Evolutionary conservation across 2,797 vertebrate genomes (phyloP), one percentile per base, ranked within the genome.

Genomic region (Champsocephalus esox): DNA sequence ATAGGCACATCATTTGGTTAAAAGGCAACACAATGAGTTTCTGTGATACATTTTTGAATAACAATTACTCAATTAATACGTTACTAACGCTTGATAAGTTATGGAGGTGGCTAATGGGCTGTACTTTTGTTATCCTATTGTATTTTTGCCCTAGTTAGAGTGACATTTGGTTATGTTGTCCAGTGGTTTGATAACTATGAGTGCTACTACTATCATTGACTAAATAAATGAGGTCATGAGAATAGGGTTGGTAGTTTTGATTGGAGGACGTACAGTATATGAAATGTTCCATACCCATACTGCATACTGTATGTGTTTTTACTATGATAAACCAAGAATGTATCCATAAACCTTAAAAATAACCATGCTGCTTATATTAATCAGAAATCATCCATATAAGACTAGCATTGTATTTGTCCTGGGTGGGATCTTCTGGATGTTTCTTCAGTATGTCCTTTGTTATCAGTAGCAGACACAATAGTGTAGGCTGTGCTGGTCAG

Each of bases 391-490:
- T 5, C 32, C 43, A 4, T 3, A 8, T 17, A 2, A 70, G 14
- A 54, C 14, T 3, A 14, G 28, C n/a, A 12, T 2, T 13, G 19
- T 49, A 7, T 46, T 28, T 24, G 41, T 46, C 57, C 55, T 61
- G 24, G 44, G 49, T 48, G 52, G 19, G 54, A 50, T 44, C 48
- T 49, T 7, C 13, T 17, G 21, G n/a, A 13, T 59, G 56, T 71
- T 70, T 51, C 24, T 41, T 19, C 3, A 32, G 21, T 0, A 14
- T 55, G 65, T 76, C 44, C 61, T 55, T 63, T 28, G 21, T 65
- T 70, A 74, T 78, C 81, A 58, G 65, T 63, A 45, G 48, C 34
- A 80, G 73, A 80, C 83, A 51, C 68, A 82, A 43, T 9, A 38
- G 48, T 44, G 19, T 13, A 19, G 63, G 9, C 32, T 5, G 21